Evolutionary conservation across 2,113 vertebrate species (phyloP), one percentile per base, ranked within the genome.

Genomic region (Colistium nudipinnis): DNA sequence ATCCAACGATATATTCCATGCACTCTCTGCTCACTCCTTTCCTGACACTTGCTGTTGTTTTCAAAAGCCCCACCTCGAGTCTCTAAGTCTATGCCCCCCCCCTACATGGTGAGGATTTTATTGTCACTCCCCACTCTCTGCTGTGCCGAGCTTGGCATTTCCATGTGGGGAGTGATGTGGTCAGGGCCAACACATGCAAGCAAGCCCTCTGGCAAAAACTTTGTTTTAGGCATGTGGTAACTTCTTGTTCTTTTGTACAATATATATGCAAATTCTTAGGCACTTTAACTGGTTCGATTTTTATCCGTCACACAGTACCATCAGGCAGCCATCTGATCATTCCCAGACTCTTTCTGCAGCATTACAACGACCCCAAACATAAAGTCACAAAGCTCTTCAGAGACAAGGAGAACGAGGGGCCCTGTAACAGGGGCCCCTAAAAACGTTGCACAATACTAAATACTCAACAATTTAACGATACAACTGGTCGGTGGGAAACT

Each of bases 101-200:
- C 53, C 31, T 56, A 56, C 53, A 56, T 56, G 53, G 52, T 54
- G 52, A 35, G 52, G 52, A 33, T 38, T 56, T 20, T 28, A 38
- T 22, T 54, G 31, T 54, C 52, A 54, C 52, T 35, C 28, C 30
- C 27, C 16, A 11, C 4, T 35, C 52, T 55, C 11, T 35, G 52
- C 52, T 55, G 31, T 55, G 31, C 11, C 22, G 52, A 24, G 30
- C 19, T 55, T 36, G 19, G 52, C 31, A 12, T 55, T 55, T 55
- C 52, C 52, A 55, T 55, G 52, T 55, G 52, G 19, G 52, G 52
- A 54, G 31, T 30, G 49, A 31, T 31, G 49, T 7, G 31, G 4
- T 22, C 31, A 7, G 30, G 38, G 33, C 53, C 11, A 22, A 36
- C 45, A 48, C 43, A 45, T 10, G n/a, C 45, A 56, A 24, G 33